phyloP scores from a whole-genome alignment of 2,797 vertebrate species.

The Cheirogaleus major region DNA sequence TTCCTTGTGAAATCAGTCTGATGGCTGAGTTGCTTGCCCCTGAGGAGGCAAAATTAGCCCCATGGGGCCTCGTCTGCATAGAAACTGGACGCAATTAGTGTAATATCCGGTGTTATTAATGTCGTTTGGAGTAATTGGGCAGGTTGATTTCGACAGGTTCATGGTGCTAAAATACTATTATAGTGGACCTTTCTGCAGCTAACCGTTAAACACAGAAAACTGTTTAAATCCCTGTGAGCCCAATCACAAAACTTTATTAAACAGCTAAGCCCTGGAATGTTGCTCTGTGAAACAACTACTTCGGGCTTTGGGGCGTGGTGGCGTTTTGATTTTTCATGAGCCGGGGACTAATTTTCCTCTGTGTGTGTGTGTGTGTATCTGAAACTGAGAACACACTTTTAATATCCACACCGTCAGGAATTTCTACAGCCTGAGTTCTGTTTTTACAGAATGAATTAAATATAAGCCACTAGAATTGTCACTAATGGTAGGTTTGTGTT shows the following conservation, averaged over 20 bases:
- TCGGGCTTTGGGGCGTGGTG: not conserved
- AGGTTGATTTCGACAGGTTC: conserved; percentile 89
- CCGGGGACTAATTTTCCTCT: rapidly evolving
- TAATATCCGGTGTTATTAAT: conserved; percentile 86
- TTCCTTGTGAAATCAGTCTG: conserved; percentile 83
- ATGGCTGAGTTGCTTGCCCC: conserved; percentile 82
- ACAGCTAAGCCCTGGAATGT: conserved; percentile 60
- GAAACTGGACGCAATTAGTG: conserved; percentile 89
- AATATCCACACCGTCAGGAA: rapidly evolving
- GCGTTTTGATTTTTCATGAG: not conserved
- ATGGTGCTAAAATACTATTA: conserved; percentile 88
- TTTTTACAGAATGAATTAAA: not conserved
- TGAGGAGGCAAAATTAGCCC: conserved; percentile 85
- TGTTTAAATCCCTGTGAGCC: conserved; percentile 78
- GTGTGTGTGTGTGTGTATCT: not conserved
- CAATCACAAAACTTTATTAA: conserved; percentile 74
- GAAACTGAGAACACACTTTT: rapidly evolving
- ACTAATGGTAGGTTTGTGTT: rapidly evolving
- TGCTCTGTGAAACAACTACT: not conserved
- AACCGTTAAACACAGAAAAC: conserved; percentile 83
- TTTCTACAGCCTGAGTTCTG: rapidly evolving
- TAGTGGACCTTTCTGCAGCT: conserved; percentile 83
- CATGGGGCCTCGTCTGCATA: conserved; percentile 86
- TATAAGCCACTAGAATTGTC: rapidly evolving
- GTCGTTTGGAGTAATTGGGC: conserved; percentile 87